Base-by-base conservation (phyloP, 2,797 vertebrate genomes). In the Ctenopoma multispine region DNA sequence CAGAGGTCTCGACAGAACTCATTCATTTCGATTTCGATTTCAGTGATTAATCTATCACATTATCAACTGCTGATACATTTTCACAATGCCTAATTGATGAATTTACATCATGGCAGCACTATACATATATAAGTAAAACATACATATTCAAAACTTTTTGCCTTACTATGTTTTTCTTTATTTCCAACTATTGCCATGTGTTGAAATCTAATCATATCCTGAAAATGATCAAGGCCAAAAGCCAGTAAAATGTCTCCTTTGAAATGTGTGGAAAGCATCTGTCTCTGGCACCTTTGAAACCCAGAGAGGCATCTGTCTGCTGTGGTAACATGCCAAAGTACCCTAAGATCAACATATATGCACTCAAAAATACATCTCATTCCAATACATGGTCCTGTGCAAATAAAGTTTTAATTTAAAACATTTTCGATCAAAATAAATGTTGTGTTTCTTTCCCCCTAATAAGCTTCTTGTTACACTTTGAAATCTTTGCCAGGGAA, bases 191-290 rank as follows among this genome's bases (percentile, higher is more conserved):
- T 2, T 55, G 77, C 73, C 82, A 88, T 78, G 92, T 90, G 87
- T 73, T 69, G 74, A 66, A 83, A 87, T 66, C 79, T 79, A 89
- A 94, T 91, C 73, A 91, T 80, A 76, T 89, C 79, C 85, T 56
- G 64, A 75, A 90, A 85, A 87, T 92, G 85, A 90, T 91, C 90
- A 91, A 90, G 86, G 87, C 81, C 65, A 88, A 72, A 74, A 81
- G 80, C 56, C 69, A 62, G 73, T 50, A 82, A 91, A 90, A 89
- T 78, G 55, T 77, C 73, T 82, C 80, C 92, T 94, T 93, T 92
- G 92, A 93, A 92, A 93, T 88, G 70, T 66, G 75, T 13, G 70
- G 57, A 66, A 90, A 90, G 83, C 94, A 94, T 90, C 92, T 94
- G 93, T 84, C 75, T 83, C 63, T 41, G 70, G 86, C 58, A 86